A percentile compares a stretch with the other conserved stretches of the same genome.
These are phyloP conservation scores for Diglossa cyanea DNA, from an alignment of 2,797 vertebrate genomes.

Conservation along the genomic window DNA sequence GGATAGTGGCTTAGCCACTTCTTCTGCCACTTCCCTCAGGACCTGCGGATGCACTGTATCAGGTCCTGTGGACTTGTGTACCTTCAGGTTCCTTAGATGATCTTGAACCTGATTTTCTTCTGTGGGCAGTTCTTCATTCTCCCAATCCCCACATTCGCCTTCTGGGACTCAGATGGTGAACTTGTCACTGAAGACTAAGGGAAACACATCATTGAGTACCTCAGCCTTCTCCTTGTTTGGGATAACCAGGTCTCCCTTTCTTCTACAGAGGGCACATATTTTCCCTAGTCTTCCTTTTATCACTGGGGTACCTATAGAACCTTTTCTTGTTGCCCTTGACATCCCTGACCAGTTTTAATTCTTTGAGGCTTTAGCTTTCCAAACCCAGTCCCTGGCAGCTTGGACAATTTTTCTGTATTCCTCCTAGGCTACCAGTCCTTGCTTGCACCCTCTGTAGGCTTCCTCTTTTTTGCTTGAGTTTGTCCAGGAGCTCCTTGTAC, in stretches of 20 bases:
- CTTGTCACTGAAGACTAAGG: background rate
- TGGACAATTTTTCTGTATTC: fast-evolving
- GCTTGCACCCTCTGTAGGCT: background rate
- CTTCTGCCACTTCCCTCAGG: background rate
- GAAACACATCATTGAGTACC: background rate
- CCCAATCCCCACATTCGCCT: fast-evolving
- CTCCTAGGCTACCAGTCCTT: background rate
- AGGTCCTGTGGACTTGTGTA: background rate
- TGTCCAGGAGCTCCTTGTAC: background rate
- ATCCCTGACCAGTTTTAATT: background rate
- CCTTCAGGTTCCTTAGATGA: background rate
- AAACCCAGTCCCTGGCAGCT: background rate
- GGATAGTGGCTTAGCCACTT: background rate
- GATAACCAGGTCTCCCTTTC: background rate
- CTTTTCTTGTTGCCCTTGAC: background rate
- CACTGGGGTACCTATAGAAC: background rate
- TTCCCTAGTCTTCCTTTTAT: background rate
- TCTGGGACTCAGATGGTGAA: background rate
- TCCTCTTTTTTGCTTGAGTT: background rate
- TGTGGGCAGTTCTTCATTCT: background rate
- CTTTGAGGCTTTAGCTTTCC: background rate
- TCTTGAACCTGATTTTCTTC: background rate
- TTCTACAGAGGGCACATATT: background rate
- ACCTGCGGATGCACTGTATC: background rate
- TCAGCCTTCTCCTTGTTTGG: background rate